Base-by-base conservation (phyloP, 2,113 vertebrate species). In the Tetrax tetrax region DNA sequence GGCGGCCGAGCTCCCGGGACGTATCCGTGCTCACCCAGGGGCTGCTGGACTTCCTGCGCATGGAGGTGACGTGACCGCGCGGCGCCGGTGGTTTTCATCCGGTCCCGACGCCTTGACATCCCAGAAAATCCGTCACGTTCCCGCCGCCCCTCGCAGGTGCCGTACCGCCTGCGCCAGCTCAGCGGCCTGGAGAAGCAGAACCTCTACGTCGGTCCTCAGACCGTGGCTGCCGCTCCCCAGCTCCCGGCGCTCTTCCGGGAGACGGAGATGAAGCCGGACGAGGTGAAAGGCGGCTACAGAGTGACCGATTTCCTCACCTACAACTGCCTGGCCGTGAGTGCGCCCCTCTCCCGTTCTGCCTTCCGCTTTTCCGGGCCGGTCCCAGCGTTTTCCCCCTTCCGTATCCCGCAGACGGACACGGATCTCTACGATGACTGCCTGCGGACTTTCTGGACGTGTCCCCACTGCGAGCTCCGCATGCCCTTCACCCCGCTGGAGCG, bases 351-450 rank as follows among this genome's bases (percentile, higher is more conserved):
- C 38, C 1, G 1, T 15, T 13, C 31, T 1, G 1, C 20, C 16
- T 5, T 14, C 51, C 27, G 10, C 10, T 11, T n/a, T 3, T 6
- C 45, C 38, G 23, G 11, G 2, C 7, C 2, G 6, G 41, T 19
- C 37, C 18, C 10, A 29, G 19, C 51, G 24, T 75, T n/a, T n/a
- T n/a, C n/a, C n/a, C 22, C 4, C 25, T 3, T 24, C 16, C 2
- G 4, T 7, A 0, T 9, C 28, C n/a, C 4, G 0, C 95, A 99
- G 99, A 98, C 97, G 12, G 98, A 99, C 10, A 93, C 91, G 0
- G 98, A 99, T 53, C 98, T 99, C 37, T 99, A 99, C 96, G 98
- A 98, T 2, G 98, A 99, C 74, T 99, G 99, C 81, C 97, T 99
- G 38, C 98, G 99, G 23, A 98, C 96, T 25, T 99, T 99, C 98